These are phyloP conservation scores for Sinelater perroti DNA, from an alignment of 2,888 invertebrate genomes.

Conservation along the genomic window DNA sequence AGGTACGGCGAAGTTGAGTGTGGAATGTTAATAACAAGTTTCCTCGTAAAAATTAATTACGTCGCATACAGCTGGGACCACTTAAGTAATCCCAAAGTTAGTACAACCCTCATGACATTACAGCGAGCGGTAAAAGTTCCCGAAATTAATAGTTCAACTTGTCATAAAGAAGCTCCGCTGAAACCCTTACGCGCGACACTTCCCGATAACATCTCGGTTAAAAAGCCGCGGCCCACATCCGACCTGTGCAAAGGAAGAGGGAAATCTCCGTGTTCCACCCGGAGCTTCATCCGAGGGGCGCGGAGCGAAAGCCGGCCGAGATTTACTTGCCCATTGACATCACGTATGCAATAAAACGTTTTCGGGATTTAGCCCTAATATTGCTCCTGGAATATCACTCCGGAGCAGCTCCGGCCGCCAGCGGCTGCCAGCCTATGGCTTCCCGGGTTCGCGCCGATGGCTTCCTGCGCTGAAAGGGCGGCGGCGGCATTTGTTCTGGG, in stretches of 20 bases:
- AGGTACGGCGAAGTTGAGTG: slow-evolving; percentile 3
- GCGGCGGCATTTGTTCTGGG: too few relatives aligned
- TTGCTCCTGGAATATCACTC: slow-evolving; percentile 48
- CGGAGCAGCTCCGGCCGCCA: slow-evolving; percentile 41
- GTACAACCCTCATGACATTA: background rate
- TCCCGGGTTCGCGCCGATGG: slow-evolving; percentile 14
- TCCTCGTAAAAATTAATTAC: slow-evolving; percentile 15
- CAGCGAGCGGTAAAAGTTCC: background rate
- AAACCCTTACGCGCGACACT: too few relatives aligned
- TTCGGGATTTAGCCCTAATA: slow-evolving; percentile 53
- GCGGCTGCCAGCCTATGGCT: slow-evolving; percentile 23
- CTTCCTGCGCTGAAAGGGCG: too few relatives aligned
- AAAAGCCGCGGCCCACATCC: too few relatives aligned
- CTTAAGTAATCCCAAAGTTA: slow-evolving; percentile 7
- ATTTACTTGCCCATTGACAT: slow-evolving; percentile 53
- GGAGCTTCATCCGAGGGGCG: slow-evolving; percentile 30
- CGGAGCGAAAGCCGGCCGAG: slow-evolving; percentile 44
- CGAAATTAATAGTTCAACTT: slow-evolving; percentile 3
- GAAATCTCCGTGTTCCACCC: background rate
- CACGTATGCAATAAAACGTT: slow-evolving; percentile 57
- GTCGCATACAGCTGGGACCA: slow-evolving; percentile 7
- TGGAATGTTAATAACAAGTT: slow-evolving; percentile 5
- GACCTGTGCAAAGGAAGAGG: background rate
- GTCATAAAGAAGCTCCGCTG: background rate
- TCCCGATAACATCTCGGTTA: too few relatives aligned